Evolutionary conservation across 1,140 invertebrate species (phyloP), one percentile per base, ranked within the genome.

Genomic region (Babylonia areolata): DNA sequence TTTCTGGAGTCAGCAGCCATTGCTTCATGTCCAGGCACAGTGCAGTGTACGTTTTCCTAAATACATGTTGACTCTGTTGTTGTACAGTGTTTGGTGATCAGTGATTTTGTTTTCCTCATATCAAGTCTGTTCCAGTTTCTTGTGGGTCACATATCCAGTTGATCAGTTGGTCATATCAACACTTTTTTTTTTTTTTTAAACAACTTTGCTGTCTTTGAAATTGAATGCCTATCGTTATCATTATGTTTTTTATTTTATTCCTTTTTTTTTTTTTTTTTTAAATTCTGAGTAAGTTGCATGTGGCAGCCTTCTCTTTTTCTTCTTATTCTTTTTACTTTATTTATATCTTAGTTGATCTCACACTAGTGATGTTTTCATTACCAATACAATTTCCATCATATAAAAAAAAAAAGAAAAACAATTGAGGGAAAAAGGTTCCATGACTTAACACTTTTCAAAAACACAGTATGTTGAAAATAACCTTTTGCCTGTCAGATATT

Each of bases 271-370:
- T 0, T n/a, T n/a, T 64, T 64, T 12, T 64, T 64, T 64, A 5
- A 23, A 0, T n/a, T n/a, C 28, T 2, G 20, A 64, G 58, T 64
- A 64, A 23, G 17, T 64, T 64, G 17, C 28, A 28, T 51, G 20
- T 64, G 58, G 58, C 58, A 64, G 58, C 58, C 28, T 64, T 23
- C 1, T 64, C 58, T 23, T 64, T 28, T 64, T 64, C 5, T 64
- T 51, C 17, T n/a, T n/a, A n/a, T n/a, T n/a, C n/a, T n/a, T n/a
- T n/a, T n/a, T n/a, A n/a, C n/a, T n/a, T 51, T 51, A 12, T 51
- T 51, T 51, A 51, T 17, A 51, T 51, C n/a, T 64, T 64, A 64
- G 58, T 64, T 64, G 58, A 64, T 64, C 58, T 64, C 58, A 64
- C 15, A 64, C 28, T n/a, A 64, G 12, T 12, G 15, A n/a, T 28